A percentile compares a stretch with the other conserved stretches of the same genome.
phyloP scores from a whole-genome alignment of 2,888 invertebrate species.

The Lepidochitona cinerea region DNA sequence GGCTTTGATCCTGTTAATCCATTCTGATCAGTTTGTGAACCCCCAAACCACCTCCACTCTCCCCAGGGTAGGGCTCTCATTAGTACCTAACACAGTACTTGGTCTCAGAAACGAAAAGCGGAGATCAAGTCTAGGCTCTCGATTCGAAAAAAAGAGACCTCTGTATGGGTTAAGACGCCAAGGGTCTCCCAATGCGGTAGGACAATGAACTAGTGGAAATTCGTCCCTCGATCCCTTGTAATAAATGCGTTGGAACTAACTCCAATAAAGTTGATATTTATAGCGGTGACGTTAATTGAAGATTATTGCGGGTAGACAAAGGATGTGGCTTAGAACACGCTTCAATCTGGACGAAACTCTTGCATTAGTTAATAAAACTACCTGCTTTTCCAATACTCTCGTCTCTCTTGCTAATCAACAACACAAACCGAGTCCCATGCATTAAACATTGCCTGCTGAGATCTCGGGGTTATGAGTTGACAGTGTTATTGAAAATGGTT shows the following conservation, averaged over 20 bases:
- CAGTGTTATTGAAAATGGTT: background rate
- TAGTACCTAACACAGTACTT: background rate
- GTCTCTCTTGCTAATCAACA: background rate
- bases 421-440: background rate
- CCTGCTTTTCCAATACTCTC: background rate
- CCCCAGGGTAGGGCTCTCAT: background rate
- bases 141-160: background rate
- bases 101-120: background rate
- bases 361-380: background rate
- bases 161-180: background rate
- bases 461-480: slow-evolving; percentile 1
- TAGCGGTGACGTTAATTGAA: background rate
- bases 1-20: slow-evolving; percentile 4
- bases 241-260: slow-evolving; percentile 2
- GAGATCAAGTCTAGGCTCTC: background rate
- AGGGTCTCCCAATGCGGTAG: background rate
- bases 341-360: too few species aligned
- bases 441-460: background rate
- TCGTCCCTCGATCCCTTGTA: background rate
- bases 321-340: background rate
- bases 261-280: slow-evolving; percentile 3
- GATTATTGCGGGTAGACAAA: slow-evolving; percentile 2
- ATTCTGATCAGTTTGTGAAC: background rate
- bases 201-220: background rate
- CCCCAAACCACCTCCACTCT: background rate